Evolutionary conservation across 30 jellyfish, hydroid and myxozoan species (phyloP).

Genomic region (Nemopilema nomurai): DNA sequence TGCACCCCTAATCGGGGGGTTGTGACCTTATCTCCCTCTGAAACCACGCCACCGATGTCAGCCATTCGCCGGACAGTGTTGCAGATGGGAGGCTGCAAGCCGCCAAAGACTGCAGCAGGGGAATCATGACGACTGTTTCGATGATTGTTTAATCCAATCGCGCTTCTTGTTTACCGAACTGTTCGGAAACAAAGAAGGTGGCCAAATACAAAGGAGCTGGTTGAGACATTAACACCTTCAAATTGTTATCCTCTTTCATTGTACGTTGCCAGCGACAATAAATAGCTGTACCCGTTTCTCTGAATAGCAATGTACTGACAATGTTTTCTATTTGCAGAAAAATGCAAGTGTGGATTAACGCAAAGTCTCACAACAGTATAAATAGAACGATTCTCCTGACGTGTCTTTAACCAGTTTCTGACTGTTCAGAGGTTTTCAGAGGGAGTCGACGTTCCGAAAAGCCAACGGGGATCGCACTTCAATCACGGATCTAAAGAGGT

Average conservation of each 20-base stretch:
- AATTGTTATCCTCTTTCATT: background rate
- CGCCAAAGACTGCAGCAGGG: background rate
- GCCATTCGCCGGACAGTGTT: background rate
- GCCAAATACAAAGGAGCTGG: background rate
- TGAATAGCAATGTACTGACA: background rate
- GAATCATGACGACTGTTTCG: background rate
- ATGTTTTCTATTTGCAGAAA: background rate
- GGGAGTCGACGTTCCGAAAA: too few species aligned
- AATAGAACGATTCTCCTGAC: background rate
- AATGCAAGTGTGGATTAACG: background rate
- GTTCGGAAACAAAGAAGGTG: background rate
- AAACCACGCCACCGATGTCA: too few species aligned
- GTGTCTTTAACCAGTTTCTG: too few species aligned
- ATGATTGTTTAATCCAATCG: background rate
- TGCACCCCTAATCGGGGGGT: too few species aligned
- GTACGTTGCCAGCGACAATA: background rate
- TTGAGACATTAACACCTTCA: background rate
- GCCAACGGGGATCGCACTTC: too few species aligned
- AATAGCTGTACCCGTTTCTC: background rate
- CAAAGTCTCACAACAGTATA: background rate
- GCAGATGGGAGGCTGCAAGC: background rate
- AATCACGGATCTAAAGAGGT: too few species aligned
- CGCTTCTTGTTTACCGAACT: background rate
- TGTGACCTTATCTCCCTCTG: too few species aligned
- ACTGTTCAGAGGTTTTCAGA: too few species aligned